phyloP scores from a whole-genome alignment of 2,888 invertebrate species.

The Cataglyphis rosenhaueri region DNA sequence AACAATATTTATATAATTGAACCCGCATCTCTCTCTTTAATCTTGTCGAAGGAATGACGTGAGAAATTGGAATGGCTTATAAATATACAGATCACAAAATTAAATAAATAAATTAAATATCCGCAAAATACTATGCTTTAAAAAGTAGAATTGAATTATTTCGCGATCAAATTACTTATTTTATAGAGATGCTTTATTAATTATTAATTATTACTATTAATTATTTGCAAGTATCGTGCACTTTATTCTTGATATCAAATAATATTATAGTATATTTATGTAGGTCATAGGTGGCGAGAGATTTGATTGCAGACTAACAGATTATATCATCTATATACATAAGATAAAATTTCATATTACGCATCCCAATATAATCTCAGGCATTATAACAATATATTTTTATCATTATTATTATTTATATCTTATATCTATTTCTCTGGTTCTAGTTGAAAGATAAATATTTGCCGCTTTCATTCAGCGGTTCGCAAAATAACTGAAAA shows the following conservation, averaged over 20 bases:
- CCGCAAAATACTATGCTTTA: background rate
- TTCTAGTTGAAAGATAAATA: slow-evolving; percentile 1
- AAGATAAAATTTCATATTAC: background rate
- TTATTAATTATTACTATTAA: background rate
- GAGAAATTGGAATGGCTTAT: background rate
- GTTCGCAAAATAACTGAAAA: background rate
- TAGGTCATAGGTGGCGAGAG: background rate
- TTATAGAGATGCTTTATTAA: background rate
- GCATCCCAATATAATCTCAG: background rate
- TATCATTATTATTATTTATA: background rate
- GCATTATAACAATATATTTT: background rate
- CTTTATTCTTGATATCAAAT: background rate
- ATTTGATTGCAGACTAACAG: background rate
- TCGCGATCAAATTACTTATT: background rate
- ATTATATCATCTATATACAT: background rate
- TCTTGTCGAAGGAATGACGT: background rate
- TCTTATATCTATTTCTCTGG: background rate
- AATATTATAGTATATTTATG: background rate
- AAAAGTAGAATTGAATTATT: slow-evolving; percentile 1
- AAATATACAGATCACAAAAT: background rate
- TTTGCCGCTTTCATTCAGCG: background rate
- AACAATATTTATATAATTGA: background rate
- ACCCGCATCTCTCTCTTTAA: background rate
- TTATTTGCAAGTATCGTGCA: background rate
- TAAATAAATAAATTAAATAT: too few relatives aligned